Percentiles rank a stretch among this genome's conserved stretches.
Evolutionary conservation across 2,888 invertebrate genomes (phyloP).

Genomic region (Trileptium ribeirensis): DNA sequence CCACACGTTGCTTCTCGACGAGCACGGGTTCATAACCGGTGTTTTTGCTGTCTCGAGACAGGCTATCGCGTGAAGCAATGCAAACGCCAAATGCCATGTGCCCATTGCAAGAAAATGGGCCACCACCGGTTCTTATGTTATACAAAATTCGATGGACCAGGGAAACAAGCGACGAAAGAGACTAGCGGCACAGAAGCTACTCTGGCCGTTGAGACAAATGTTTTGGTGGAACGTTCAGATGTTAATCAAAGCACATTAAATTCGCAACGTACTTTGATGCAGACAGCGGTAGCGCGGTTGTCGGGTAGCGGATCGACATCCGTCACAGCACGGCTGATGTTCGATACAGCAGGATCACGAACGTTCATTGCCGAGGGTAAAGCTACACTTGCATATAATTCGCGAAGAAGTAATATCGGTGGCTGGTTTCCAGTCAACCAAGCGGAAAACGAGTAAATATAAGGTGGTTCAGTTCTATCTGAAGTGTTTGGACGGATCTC

Average conservation of each 20-base stretch:
- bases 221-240: too few species aligned
- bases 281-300: not conserved
- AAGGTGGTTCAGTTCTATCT: not conserved
- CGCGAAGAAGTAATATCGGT: not conserved
- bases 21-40: not conserved
- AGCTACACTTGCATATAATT: not conserved
- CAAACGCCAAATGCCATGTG: not conserved
- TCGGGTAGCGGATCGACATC: not conserved
- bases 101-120: not conserved
- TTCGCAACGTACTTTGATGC: not conserved
- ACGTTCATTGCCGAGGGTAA: not conserved
- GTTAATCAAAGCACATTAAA: too few species aligned
- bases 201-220: not conserved
- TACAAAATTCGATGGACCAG: not conserved
- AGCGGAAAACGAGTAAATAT: not conserved
- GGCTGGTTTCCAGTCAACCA: not conserved
- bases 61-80: not conserved
- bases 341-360: conserved; percentile 4
- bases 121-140: conserved; percentile 14
- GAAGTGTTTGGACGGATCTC: not conserved
- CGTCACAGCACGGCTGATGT: not conserved
- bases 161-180: not conserved
- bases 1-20: not conserved
- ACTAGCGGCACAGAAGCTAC: not conserved
- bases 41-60: not conserved